Conservation (phyloP, 2,888 invertebrate species). For the Drosophila paranaensis region DNA sequence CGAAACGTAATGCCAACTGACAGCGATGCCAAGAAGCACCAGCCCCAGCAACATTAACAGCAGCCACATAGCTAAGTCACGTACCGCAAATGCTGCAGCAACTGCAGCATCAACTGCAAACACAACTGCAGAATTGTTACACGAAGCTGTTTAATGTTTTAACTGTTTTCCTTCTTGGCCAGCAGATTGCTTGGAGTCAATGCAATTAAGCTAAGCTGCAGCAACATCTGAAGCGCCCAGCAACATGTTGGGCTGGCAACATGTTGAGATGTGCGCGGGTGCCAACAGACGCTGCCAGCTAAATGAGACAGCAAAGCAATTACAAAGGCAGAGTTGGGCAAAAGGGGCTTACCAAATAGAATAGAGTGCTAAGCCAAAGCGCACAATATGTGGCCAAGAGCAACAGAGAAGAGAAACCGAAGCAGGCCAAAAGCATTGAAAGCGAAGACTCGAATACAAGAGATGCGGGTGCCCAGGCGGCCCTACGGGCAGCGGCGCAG, state of each 20-base stretch:
- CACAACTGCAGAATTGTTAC: constrained; percentile 4
- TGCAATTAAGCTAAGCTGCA: constrained; percentile 10
- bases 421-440: constrained; percentile 68
- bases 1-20: constrained; percentile 62
- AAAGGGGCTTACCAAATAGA: constrained; percentile 32
- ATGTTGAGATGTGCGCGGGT: constrained; percentile 38
- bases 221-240: constrained; percentile 20
- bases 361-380: constrained; percentile 48
- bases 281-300: constrained; percentile 47
- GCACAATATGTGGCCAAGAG: constrained; percentile 62
- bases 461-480: constrained; percentile 14
- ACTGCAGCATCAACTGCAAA: constrained; percentile 10
- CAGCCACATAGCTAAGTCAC: constrained; percentile 41
- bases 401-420: constrained; percentile 45
- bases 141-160: constrained; percentile 17
- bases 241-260: constrained; percentile 48
- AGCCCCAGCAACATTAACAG: constrained; percentile 13
- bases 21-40: constrained; percentile 47
- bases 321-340: constrained; percentile 22
- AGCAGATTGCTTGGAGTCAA: constrained; percentile 21
- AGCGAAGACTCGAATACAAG: constrained; percentile 62
- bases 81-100: constrained; percentile 25
- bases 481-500: not conserved
- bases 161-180: constrained; percentile 23
- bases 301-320: constrained; percentile 60